Evolutionary conservation across 2,888 invertebrate genomes (phyloP).

Genomic region (Listrodromus nycthemerus): DNA sequence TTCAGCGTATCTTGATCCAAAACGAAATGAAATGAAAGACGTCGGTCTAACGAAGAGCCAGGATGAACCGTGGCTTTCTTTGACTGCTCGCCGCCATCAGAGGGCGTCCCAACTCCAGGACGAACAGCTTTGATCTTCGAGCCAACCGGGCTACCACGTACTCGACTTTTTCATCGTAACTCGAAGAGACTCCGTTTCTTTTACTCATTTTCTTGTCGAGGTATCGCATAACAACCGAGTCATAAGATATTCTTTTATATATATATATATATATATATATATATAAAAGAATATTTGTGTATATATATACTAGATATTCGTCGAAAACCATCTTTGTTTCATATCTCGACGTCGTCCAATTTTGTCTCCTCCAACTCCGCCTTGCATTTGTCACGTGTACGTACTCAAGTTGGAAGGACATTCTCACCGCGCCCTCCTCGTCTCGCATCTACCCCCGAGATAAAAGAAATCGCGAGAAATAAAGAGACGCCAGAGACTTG

Average conservation of each 20-base stretch:
- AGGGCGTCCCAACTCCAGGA: neutral
- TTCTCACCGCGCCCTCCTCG: constrained; percentile 23
- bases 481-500: constrained; percentile 34
- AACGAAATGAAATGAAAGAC: constrained; percentile 9
- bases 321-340: neutral
- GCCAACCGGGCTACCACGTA: neutral
- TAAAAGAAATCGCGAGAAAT: constrained; percentile 41
- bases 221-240: neutral
- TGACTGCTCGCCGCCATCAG: neutral
- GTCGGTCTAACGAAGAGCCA: neutral
- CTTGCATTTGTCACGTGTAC: constrained; percentile 23
- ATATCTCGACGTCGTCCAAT: constrained; percentile 13
- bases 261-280: too few species aligned
- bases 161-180: constrained; percentile 7
- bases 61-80: neutral
- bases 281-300: too few species aligned
- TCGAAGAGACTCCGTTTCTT: constrained; percentile 13
- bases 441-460: neutral
- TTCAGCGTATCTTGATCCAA: neutral
- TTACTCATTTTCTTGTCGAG: neutral
- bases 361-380: neutral
- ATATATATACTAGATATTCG: too few species aligned
- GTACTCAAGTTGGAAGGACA: constrained; percentile 25
- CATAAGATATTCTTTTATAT: neutral
- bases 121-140: constrained; percentile 5